A percentile compares a stretch with the other conserved stretches of the same genome.
phyloP scores from a whole-genome alignment of 2,797 vertebrate species.

The Florisuga fusca region DNA sequence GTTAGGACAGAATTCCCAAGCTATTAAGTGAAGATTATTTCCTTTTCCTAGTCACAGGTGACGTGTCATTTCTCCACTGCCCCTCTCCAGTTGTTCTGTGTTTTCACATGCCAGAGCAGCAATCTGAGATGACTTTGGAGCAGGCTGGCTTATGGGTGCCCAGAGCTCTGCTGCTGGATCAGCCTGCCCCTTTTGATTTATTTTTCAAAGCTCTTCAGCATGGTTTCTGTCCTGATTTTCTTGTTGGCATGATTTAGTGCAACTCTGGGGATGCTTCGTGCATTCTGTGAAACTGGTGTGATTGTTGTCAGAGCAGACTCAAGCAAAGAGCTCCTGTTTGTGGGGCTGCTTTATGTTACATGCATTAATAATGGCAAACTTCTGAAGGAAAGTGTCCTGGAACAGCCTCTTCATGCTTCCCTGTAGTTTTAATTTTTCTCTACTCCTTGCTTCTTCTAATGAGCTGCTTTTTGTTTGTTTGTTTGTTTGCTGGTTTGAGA shows the following conservation, averaged over 20 bases:
- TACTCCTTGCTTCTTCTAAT: neutral
- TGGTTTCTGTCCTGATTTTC: slow-evolving; percentile 53
- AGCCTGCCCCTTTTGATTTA: neutral
- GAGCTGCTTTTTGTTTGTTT: neutral
- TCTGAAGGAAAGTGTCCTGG: neutral
- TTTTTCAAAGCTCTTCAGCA: slow-evolving; percentile 35
- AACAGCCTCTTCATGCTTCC: neutral
- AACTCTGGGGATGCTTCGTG: neutral
- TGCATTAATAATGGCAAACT: slow-evolving; percentile 22
- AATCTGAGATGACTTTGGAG: neutral
- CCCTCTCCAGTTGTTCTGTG: neutral
- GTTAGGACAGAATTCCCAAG: neutral
- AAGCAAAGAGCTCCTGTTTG: slow-evolving; percentile 24
- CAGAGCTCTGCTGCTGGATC: neutral
- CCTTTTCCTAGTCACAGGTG: neutral
- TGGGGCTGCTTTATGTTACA: slow-evolving; percentile 10
- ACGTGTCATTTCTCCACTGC: neutral
- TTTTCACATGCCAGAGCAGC: neutral
- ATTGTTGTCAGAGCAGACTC: neutral
- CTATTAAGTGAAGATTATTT: neutral
- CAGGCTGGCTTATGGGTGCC: neutral
- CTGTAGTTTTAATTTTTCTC: neutral
- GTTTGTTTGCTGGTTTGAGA: neutral
- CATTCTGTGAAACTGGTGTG: slow-evolving; percentile 1
- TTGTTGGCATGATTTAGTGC: slow-evolving; percentile 52